Conservation (phyloP, 1,140 invertebrate genomes). For the Episyrphus balteatus region DNA sequence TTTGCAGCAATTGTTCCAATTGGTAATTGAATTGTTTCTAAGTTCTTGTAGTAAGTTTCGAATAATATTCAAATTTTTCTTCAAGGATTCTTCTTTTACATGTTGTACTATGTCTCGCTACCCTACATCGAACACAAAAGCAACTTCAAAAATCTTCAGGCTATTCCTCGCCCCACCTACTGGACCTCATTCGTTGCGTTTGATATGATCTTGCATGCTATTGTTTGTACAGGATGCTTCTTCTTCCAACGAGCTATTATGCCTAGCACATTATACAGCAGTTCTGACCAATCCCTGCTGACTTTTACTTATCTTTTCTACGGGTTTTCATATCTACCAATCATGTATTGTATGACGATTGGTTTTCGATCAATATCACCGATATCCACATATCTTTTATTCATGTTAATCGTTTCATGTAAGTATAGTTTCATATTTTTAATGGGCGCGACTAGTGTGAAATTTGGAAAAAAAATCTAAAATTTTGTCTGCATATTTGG, state of each 20-base stretch:
- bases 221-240: constrained; percentile 10
- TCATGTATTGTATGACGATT: constrained; percentile 25
- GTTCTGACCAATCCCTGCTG: constrained; percentile 12
- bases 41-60: not conserved
- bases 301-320: constrained; percentile 25
- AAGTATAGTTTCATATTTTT: constrained; percentile 5
- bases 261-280: constrained; percentile 19
- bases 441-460: no score
- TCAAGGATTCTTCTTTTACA: constrained; percentile 22
- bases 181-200: constrained; percentile 22
- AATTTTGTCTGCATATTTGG: no score
- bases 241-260: constrained; percentile 15
- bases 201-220: constrained; percentile 17
- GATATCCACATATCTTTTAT: constrained; percentile 27
- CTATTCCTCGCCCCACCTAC: constrained; percentile 22
- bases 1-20: constrained; percentile 23
- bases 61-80: not conserved
- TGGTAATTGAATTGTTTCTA: constrained; percentile 6
- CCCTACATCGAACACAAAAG: constrained; percentile 26
- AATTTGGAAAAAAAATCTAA: no score
- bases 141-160: constrained; percentile 29
- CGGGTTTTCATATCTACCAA: constrained; percentile 25
- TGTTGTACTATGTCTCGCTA: constrained; percentile 29
- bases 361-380: constrained; percentile 31
- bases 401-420: constrained; percentile 31